A percentile compares a stretch with the other conserved stretches of the same genome.
These are phyloP conservation scores for Aphidoletes aphidimyza DNA, from an alignment of 2,888 invertebrate species.

Conservation along the genomic window DNA sequence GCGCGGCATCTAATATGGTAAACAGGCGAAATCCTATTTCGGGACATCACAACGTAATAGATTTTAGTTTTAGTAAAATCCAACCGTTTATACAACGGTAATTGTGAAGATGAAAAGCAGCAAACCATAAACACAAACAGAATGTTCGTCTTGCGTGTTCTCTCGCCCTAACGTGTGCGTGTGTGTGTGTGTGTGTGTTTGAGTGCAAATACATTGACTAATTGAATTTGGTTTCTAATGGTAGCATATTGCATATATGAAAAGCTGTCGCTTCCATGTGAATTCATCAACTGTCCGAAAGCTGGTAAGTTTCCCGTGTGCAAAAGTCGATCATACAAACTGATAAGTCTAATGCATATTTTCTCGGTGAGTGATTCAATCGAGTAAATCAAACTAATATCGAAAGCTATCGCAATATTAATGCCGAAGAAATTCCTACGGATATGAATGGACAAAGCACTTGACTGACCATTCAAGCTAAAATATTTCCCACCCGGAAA, in stretches of 20 bases:
- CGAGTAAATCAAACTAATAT: no score
- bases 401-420: no score
- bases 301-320: no score
- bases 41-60: no score
- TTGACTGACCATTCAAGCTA: background rate
- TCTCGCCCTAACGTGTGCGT: background rate
- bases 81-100: no score
- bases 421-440: background rate
- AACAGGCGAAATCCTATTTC: background rate
- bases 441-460: background rate
- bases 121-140: slow-evolving; percentile 15
- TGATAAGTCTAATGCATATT: no score
- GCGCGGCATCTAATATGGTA: background rate
- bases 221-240: slow-evolving; percentile 1
- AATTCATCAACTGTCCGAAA: slow-evolving; percentile 35
- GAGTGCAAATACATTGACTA: slow-evolving; percentile 21
- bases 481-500: slow-evolving; percentile 1
- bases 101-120: no score
- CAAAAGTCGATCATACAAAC: no score
- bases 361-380: no score
- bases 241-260: slow-evolving; percentile 11
- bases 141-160: no score
- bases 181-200: background rate
- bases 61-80: no score
- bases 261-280: background rate